Base-by-base conservation (phyloP, 2,888 invertebrate species). In the Eupsilia transversa region DNA sequence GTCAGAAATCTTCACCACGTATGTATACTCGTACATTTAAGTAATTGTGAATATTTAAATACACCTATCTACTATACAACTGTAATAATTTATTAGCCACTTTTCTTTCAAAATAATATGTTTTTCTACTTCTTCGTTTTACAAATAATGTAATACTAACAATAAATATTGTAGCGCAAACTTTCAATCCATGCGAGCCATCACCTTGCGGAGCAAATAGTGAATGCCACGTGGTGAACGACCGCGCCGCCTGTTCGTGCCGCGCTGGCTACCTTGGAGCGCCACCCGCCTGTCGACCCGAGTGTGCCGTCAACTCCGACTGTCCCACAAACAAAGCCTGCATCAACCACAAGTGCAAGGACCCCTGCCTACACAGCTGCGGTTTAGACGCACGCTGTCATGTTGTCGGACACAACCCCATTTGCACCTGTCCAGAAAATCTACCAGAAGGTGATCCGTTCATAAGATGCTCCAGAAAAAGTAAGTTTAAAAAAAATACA, bases 191-290 rank as follows among this genome's bases (percentile, higher is more conserved):
- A n/a, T 98, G 98, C 88, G 95, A 97, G 78, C 98, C 98, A 23
- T 97, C 98, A 82, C 98, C 98, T 14, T 98, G 98, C 90, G 98
- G 98, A 43, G 97, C 98, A 0, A 97, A 98, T 89, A 98, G 98
- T 89, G 97, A 97, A 74, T 98, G 98, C 90, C 97, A 97, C 49
- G 97, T 97, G 27, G 96, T 97, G n/a, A 97, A 97, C 86, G 97
- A 97, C 59, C 97, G 97, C 85, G 97, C 98, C 2, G 97, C 97
- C 4, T 98, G 98, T 91, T 97, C 98, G 2, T 98, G 98, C 88
- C 97, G 97, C 82, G 93, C 97, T 10, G 97, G 97, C 38, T 98
- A 97, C 90, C 95, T 97, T 54, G 98, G 98, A 17, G 96, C 97
- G 33, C 98, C 98, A 33, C 98, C 98, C 3, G 96, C 96, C 30